Base-by-base conservation (phyloP, 2,113 vertebrate species). In the Rhinoderma darwinii region DNA sequence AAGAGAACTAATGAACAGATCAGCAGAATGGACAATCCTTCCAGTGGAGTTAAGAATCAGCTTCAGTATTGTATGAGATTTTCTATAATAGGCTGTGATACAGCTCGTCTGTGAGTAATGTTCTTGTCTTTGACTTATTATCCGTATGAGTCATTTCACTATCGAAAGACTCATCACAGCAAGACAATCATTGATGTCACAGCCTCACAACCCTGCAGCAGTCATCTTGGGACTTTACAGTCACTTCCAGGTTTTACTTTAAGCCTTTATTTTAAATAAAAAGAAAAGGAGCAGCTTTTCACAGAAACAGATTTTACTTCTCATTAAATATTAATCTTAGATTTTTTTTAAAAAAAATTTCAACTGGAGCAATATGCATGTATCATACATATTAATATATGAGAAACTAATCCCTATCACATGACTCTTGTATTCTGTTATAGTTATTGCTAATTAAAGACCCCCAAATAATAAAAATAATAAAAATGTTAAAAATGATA, bases 141-240 rank as follows among this genome's bases (percentile, higher is more conserved):
- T 63, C 22, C 25, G 2, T 81, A 44, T 82, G 79, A 82, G 35
- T 82, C 56, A 82, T 66, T 54, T 61, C 22, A 82, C 15, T 27
- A 81, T 81, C n/a, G 54, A 22, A 63, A 44, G 44, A 78, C 27
- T 78, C 76, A 78, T 78, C 50, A 37, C 76, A 78, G 56, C 56
- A 66, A 63, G 56, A 43, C 79, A 17, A 27, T 41, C 54, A 43
- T 63, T 81, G 78, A 82, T 82, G 79, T 82, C 79, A 82, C 17
- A n/a, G 37, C 12, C 37, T 39, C 39, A 39, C 22, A 51, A 59
- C 11, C 14, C 32, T 4, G 20, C 35, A 25, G 51, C 51, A 80
- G 32, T 59, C 9, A 47, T 75, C 73, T 75, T 15, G 11, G 73
- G 73, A 75, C 39, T 47, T 56, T 37, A 51, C 76, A 79, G 35